A percentile compares a stretch with the other conserved stretches of the same genome.
phyloP scores from a whole-genome alignment of 92 coral and sea anemone species.

The Epizoanthus ramosus region DNA sequence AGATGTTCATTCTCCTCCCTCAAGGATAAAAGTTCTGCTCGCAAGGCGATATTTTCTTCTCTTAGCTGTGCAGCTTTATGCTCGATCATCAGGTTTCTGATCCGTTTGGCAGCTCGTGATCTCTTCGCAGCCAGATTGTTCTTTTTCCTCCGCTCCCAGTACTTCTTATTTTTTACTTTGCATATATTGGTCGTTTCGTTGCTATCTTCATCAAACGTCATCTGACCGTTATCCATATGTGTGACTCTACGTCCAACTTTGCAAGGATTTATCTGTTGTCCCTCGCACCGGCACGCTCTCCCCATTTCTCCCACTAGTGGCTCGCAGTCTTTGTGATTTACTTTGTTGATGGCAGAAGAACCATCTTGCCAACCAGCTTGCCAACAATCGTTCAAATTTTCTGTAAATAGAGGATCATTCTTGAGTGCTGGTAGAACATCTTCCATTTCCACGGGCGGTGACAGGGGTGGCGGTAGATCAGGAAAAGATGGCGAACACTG shows the following conservation, averaged over 20 bases:
- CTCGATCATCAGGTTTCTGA: too few relatives aligned
- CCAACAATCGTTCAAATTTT: neutral
- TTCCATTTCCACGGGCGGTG: constrained; percentile 3
- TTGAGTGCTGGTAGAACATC: neutral
- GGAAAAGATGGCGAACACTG: neutral
- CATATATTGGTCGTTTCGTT: neutral
- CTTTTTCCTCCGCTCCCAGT: too few relatives aligned
- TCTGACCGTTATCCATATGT: neutral
- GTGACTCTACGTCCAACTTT: neutral
- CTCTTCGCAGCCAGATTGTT: too few relatives aligned
- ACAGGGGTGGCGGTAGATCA: neutral
- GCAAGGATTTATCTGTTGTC: neutral
- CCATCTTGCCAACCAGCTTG: neutral
- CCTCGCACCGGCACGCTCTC: neutral
- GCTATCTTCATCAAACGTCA: neutral
- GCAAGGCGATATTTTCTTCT: too few relatives aligned
- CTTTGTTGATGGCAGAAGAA: neutral
- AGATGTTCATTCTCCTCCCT: too few relatives aligned
- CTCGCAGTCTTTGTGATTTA: neutral
- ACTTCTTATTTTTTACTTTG: too few relatives aligned
- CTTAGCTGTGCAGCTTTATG: too few relatives aligned
- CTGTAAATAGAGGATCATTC: neutral
- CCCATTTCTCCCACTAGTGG: neutral
- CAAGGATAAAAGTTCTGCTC: too few relatives aligned
- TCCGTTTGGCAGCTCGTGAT: too few relatives aligned